Percentiles rank a stretch among this genome's conserved stretches.
Evolutionary conservation across 2,888 invertebrate species (phyloP).

Genomic region (Megalurothrips usitatus): DNA sequence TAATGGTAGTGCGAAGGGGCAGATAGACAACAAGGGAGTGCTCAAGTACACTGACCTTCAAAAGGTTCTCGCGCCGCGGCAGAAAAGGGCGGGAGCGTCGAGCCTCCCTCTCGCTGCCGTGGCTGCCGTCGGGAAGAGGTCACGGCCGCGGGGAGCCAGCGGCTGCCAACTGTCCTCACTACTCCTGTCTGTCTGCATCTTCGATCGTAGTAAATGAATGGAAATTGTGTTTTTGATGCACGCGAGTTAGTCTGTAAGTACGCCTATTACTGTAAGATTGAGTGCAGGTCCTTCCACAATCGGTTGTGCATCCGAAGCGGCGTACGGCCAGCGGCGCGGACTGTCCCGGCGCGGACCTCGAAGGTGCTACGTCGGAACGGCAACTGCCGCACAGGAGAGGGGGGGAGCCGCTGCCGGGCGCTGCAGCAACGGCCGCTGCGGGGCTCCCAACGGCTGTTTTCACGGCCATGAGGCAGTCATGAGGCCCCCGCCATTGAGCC

Average conservation of each 20-base stretch:
- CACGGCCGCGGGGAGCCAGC: too few species aligned
- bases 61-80: neutral
- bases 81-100: neutral
- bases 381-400: neutral
- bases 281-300: too few species aligned
- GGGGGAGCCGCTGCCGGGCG: neutral
- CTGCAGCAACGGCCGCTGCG: neutral
- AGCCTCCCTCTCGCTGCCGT: neutral
- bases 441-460: conserved; percentile 11
- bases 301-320: too few species aligned
- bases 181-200: too few species aligned
- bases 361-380: neutral
- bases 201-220: too few species aligned
- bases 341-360: neutral
- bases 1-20: neutral
- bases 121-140: neutral
- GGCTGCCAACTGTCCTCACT: too few species aligned
- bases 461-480: conserved; percentile 6
- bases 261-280: too few species aligned
- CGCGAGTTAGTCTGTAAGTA: too few species aligned
- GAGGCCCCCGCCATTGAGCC: neutral
- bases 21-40: conserved; percentile 2
- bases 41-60: conserved; percentile 22
- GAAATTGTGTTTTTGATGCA: too few species aligned
- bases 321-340: neutral